Evolutionary conservation across 2,113 vertebrate genomes (phyloP), one percentile per base, ranked within the genome.

Genomic region (Vanacampus margaritifer): DNA sequence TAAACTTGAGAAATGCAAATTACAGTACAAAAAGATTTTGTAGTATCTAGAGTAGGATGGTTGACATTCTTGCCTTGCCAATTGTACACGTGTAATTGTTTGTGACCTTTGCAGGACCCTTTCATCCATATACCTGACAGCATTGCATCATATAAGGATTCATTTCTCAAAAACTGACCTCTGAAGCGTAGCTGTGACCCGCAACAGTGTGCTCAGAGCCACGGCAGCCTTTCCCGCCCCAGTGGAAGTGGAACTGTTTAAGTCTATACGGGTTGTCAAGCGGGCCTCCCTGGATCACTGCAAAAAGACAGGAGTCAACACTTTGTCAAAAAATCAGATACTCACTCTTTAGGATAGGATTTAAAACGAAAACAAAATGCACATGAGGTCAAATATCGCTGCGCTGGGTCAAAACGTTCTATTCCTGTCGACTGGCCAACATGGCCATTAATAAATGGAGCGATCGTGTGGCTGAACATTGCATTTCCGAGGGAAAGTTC

Each of bases 201-300:
- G 88, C 91, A 71, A 99, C 84, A 0, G 93, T 98, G 73, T 98
- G 97, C 82, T 99, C 97, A 0, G 96, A 98, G 51, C 97, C 97
- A 39, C 89, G 79, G 23, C 89, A 90, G 36, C 87, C 91, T 57
- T 93, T 96, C 72, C 88, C 92, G 0, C 96, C 97, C 97, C 97
- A 99, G 84, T 99, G 97, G 79, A 99, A 99, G 74, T 99, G 97
- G 78, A 98, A 94, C 86, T 99, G 97, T 83, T 93, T 98, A 67
- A 99, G 93, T 54, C 94, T 91, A 76, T 98, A 98, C 3, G 94
- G 91, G 69, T 90, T 92, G 54, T 94, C 91, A 74, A 99, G 89
- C 23, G 96, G 95, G 1, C 96, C 97, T 43, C 94, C 95, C 10
- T 74, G 87, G 74, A 98, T 93, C 80, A 93, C 96, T 98, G 90